These are phyloP conservation scores for Cranoglanis bouderius DNA, from an alignment of 2,113 vertebrate genomes.

Conservation along the genomic window DNA sequence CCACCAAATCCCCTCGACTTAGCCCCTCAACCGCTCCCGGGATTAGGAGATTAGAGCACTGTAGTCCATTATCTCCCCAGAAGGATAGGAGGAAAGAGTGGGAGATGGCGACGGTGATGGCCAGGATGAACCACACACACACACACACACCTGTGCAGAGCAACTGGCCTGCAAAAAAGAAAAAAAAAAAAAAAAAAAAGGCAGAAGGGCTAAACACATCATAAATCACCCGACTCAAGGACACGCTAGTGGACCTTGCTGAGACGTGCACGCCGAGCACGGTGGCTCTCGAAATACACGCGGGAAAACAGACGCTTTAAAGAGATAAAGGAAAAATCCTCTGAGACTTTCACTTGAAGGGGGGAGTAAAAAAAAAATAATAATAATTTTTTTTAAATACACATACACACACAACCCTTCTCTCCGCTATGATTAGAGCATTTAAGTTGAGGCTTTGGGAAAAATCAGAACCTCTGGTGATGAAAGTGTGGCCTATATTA, in stretches of 20 bases:
- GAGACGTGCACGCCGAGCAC: constrained; percentile 28
- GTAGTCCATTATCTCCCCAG: constrained; percentile 77
- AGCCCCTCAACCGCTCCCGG: constrained; percentile 74
- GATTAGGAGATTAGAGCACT: constrained; percentile 78
- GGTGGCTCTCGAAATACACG: constrained; percentile 15
- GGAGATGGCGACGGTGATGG: background rate
- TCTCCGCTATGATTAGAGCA: background rate
- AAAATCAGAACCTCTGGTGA: constrained; percentile 20
- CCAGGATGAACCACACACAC: constrained; percentile 23
- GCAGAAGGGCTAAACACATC: constrained; percentile 37
- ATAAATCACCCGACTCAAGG: constrained; percentile 57
- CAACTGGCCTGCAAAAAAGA: background rate
- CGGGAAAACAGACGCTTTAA: constrained; percentile 40
- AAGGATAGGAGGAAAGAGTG: constrained; percentile 34
- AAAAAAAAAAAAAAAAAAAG: background rate
- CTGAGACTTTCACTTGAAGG: background rate
- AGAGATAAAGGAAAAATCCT: constrained; percentile 32
- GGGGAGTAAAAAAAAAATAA: background rate
- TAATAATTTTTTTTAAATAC: too few relatives aligned
- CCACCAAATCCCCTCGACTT: constrained; percentile 72
- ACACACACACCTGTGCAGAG: constrained; percentile 11
- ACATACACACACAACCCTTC: too few relatives aligned
- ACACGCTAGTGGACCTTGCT: constrained; percentile 50
- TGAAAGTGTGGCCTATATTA: constrained; percentile 36
- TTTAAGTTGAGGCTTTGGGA: background rate